Conservation (phyloP, 2,888 invertebrate species). For the Orchesella flavescens region DNA sequence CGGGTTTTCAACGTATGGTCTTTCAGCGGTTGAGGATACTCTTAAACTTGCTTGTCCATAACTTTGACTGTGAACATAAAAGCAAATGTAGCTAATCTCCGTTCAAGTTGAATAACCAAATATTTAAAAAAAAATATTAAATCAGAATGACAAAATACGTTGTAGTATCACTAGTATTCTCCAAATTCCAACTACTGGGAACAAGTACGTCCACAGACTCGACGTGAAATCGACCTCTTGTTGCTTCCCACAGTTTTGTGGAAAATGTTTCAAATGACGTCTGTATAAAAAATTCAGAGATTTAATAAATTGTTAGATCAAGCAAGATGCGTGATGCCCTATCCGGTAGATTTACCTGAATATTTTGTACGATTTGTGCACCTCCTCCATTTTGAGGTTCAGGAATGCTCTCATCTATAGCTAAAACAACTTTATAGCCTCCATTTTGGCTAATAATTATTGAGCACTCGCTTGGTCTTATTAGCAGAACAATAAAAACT, state of each 20-base stretch:
- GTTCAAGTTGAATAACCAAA: background rate
- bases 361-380: conserved; percentile 6
- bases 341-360: conserved; percentile 43
- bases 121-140: background rate
- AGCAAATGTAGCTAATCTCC: no score
- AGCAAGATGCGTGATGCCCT: no score
- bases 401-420: conserved; percentile 58
- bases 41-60: conserved; percentile 62
- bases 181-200: conserved; percentile 58
- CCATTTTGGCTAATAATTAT: conserved; percentile 51
- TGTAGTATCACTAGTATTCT: conserved; percentile 7
- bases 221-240: conserved; percentile 45
- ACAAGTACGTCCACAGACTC: conserved; percentile 63
- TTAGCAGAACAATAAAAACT: background rate
- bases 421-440: conserved; percentile 64
- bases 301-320: no score
- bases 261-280: conserved; percentile 37
- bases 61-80: conserved; percentile 49
- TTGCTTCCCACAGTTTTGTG: conserved; percentile 35
- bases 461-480: background rate
- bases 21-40: conserved; percentile 36
- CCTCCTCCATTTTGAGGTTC: background rate
- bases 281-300: background rate
- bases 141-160: background rate
- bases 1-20: conserved; percentile 65